Evolutionary conservation across 2,113 vertebrate species (phyloP).

Genomic region (Tychaedon coryphoeus): DNA sequence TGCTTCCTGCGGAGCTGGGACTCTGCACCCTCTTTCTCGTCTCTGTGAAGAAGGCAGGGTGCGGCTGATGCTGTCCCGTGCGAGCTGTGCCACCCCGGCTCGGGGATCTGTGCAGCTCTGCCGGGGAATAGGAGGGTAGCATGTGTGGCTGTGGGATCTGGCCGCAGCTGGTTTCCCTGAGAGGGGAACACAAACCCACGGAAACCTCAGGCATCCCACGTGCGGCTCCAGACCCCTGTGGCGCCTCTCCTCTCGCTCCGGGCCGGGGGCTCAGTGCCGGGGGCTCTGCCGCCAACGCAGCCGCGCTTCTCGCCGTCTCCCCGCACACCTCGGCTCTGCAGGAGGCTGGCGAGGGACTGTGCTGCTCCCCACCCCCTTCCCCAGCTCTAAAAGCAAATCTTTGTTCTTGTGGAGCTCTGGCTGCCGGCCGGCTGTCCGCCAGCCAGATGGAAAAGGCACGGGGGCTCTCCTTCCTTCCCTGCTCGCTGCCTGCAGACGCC

Average conservation of each 20-base stretch:
- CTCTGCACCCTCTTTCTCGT: not conserved
- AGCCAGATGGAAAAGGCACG: constrained; percentile 54
- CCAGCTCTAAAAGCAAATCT: constrained; percentile 45
- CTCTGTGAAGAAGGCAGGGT: not conserved
- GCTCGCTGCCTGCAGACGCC: not conserved
- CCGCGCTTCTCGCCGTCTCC: not conserved
- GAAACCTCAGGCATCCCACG: not conserved
- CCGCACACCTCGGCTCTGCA: not conserved
- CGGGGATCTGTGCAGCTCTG: not conserved
- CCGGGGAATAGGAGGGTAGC: not conserved
- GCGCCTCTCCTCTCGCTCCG: not conserved
- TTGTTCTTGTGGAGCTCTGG: constrained; percentile 59
- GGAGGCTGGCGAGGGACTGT: not conserved
- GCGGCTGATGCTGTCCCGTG: not conserved
- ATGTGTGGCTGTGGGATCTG: not conserved
- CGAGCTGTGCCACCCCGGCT: rapidly evolving
- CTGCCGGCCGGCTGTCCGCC: constrained; percentile 31
- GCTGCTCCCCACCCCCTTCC: constrained; percentile 36
- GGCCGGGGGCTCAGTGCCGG: not conserved
- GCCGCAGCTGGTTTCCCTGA: not conserved
- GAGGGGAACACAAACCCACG: not conserved
- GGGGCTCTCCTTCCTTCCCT: constrained; percentile 32
- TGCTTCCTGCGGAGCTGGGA: not conserved
- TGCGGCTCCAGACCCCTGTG: not conserved
- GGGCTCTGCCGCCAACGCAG: not conserved